Conservation (phyloP, 2,888 invertebrate species). For the Protonemura montana region DNA sequence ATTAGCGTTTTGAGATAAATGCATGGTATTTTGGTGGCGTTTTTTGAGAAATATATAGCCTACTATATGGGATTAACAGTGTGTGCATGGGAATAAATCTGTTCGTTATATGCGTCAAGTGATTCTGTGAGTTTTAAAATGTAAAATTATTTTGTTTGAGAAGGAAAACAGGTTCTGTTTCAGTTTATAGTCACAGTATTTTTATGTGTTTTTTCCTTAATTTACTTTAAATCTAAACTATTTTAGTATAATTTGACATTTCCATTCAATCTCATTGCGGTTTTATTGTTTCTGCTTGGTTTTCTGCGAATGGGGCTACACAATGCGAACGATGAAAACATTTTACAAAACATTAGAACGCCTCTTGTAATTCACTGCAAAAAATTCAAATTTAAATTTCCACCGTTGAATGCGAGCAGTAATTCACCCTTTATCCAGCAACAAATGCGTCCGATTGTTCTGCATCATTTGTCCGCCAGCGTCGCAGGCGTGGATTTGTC, state of each 20-base stretch:
- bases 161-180: too few species aligned
- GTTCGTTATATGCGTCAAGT: too few species aligned
- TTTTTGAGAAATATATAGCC: background rate
- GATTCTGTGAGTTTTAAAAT: too few species aligned
- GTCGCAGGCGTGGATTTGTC: too few species aligned
- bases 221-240: too few species aligned
- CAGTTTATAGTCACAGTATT: too few species aligned
- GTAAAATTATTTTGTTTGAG: too few species aligned
- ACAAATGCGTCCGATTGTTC: background rate
- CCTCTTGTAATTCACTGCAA: background rate
- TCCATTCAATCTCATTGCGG: too few species aligned
- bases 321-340: background rate
- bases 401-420: background rate
- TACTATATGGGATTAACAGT: background rate
- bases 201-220: too few species aligned
- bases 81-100: background rate
- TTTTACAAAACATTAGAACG: background rate
- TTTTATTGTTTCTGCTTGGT: background rate
- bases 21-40: background rate
- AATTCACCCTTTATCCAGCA: background rate
- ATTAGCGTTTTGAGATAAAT: constrained; percentile 15
- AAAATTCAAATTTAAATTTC: background rate
- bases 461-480: background rate
- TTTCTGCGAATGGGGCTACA: background rate
- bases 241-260: too few species aligned